Evolutionary conservation across 1,140 invertebrate genomes (phyloP), one percentile per base, ranked within the genome.

Genomic region (Cydia amplana): DNA sequence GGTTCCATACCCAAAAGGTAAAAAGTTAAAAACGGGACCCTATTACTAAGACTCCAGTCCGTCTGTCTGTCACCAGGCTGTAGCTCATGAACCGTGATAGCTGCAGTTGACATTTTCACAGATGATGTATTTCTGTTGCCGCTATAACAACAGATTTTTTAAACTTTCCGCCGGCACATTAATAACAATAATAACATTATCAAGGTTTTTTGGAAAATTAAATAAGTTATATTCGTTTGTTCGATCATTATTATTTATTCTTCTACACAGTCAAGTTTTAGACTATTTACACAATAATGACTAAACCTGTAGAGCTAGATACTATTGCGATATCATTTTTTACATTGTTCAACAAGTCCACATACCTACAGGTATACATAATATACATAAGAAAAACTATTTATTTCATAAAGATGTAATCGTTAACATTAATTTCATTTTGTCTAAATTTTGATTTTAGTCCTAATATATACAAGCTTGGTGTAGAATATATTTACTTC

Each of bases 181-280:
- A 14, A 46, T 14, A 46, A 40, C 6, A 36, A 0, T 46, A 14
- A 46, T 14, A 46, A 2, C 43, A 16, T 16, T 4, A 32, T 32
- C 4, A 14, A 46, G 16, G 46, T 49, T 16, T 49, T 36, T 28
- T 67, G 12, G 0, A 51, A 16, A n/a, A 60, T 5, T 1, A 20
- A 23, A 60, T 23, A 60, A 60, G 18, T 23, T 23, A 20, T 23
- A 60, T 40, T 40, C 36, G 36, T 60, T 60, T 60, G 18, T 23
- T 60, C 55, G 55, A 23, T 23, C 55, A 23, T 60, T 10, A 60
- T 60, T 20, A 60, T 60, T 60, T 60, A 60, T 60, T 60, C 55
- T 23, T 60, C 55, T 60, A 60, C 55, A 60, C 55, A 60, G 9
- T 60, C 55, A 60, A 60, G 55, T 60, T 60, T 60, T 60, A 60